Conservation (phyloP, 1,140 invertebrate genomes). For the Rhyacophila brunnea region DNA sequence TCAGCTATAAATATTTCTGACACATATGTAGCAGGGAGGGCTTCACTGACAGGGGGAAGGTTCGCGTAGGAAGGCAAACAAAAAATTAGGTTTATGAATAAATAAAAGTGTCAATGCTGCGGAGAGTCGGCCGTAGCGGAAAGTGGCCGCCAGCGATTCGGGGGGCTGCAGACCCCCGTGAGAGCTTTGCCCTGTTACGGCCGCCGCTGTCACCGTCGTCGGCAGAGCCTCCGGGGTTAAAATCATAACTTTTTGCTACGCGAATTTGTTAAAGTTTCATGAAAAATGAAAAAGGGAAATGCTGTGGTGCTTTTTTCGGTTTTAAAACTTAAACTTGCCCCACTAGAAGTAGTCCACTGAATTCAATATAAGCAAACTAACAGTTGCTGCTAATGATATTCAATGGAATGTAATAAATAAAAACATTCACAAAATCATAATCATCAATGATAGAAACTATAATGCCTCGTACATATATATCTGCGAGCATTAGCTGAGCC, state of each 20-base stretch:
- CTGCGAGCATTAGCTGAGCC: too few relatives aligned
- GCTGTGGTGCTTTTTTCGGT: too few relatives aligned
- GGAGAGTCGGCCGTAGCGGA: not conserved
- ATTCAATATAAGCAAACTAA: too few relatives aligned
- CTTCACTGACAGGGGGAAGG: slow-evolving; percentile 19
- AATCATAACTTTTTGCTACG: slow-evolving; percentile 11
- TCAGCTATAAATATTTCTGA: slow-evolving; percentile 21
- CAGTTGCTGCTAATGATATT: too few relatives aligned
- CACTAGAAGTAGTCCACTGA: too few relatives aligned
- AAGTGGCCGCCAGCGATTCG: slow-evolving; percentile 11
- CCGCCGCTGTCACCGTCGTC: slow-evolving; percentile 3
- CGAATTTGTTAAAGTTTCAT: slow-evolving; percentile 7
- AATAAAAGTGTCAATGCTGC: slow-evolving; percentile 28
- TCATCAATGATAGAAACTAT: too few relatives aligned
- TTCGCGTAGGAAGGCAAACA: not conserved
- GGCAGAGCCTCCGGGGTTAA: too few relatives aligned
- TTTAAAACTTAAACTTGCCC: too few relatives aligned
- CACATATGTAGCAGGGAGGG: slow-evolving; percentile 15
- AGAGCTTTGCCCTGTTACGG: slow-evolving; percentile 29
- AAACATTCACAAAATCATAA: too few relatives aligned
- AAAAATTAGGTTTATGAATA: slow-evolving; percentile 35
- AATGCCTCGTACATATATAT: too few relatives aligned
- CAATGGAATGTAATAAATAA: too few relatives aligned
- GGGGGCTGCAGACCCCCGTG: not conserved
- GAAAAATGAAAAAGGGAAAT: not conserved